A percentile compares a stretch with the other conserved stretches of the same genome.
phyloP scores from a whole-genome alignment of 2,113 vertebrate species.

The Carettochelys insculpta region DNA sequence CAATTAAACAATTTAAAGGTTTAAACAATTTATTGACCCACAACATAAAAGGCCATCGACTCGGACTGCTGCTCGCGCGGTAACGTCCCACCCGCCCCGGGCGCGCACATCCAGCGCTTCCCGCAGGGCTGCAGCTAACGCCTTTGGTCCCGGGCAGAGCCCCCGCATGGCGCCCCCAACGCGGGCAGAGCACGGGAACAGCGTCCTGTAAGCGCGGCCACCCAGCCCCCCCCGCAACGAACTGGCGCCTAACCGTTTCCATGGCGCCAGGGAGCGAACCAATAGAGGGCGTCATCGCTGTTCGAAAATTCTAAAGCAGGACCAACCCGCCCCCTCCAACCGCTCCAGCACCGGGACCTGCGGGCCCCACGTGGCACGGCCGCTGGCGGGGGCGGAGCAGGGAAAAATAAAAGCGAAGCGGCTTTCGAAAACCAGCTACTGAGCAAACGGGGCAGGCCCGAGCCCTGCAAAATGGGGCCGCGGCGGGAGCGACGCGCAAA shows the following conservation, averaged over 20 bases:
- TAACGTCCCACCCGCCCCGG: neutral
- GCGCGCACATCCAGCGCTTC: neutral
- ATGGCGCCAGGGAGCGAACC: conserved; percentile 48
- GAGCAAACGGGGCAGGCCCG: conserved; percentile 1
- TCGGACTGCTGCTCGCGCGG: neutral
- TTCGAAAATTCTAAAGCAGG: conserved; percentile 55
- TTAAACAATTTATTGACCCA: conserved; percentile 62
- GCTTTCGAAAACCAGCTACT: neutral
- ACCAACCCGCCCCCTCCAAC: neutral
- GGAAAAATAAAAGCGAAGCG: neutral
- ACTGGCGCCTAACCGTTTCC: conserved; percentile 54
- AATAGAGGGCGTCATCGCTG: conserved; percentile 35
- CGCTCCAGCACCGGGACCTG: neutral
- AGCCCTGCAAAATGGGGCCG: neutral
- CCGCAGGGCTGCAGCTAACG: neutral
- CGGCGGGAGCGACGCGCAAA: neutral
- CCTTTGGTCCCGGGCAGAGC: neutral
- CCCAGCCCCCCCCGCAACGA: neutral
- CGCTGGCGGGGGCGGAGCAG: neutral
- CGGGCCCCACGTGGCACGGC: neutral
- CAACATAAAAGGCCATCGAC: neutral
- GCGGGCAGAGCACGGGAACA: neutral
- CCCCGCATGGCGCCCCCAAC: neutral
- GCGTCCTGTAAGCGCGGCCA: neutral
- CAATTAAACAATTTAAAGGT: neutral